A percentile compares a stretch with the other conserved stretches of the same genome.
These are phyloP conservation scores for Epinephelus malabaricus DNA, from an alignment of 2,797 vertebrate species.

Conservation along the genomic window DNA sequence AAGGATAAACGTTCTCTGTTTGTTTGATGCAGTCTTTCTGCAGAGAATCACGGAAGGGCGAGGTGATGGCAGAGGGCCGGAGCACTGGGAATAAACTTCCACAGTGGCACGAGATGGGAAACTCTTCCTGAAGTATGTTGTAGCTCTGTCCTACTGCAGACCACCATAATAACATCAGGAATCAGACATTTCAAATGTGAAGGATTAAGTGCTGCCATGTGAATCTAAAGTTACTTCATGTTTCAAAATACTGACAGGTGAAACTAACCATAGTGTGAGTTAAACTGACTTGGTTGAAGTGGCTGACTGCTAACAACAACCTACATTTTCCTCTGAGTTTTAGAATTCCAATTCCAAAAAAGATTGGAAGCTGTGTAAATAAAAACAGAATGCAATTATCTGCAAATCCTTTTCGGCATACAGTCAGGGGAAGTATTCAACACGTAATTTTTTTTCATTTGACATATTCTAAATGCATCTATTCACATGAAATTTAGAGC, in stretches of 20 bases:
- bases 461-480: too few species aligned
- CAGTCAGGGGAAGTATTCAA: too few species aligned
- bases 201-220: neutral
- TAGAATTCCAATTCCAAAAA: too few species aligned
- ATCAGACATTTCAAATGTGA: neutral
- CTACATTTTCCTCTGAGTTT: neutral
- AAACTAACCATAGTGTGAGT: neutral
- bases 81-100: slow-evolving; percentile 6
- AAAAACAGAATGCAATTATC: too few species aligned
- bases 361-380: too few species aligned
- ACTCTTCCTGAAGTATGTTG: slow-evolving; percentile 21
- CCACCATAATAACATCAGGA: neutral
- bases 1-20: slow-evolving; percentile 3
- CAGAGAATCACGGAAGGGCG: neutral
- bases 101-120: slow-evolving; percentile 18
- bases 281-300: too few species aligned
- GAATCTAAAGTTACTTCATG: neutral
- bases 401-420: too few species aligned
- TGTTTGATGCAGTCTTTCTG: slow-evolving; percentile 31
- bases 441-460: too few species aligned
- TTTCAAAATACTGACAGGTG: neutral
- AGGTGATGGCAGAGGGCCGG: neutral
- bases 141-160: neutral
- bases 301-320: neutral
- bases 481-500: too few species aligned